These are phyloP conservation scores for Watsonalla binaria DNA, from an alignment of 2,888 invertebrate genomes.

Conservation along the genomic window DNA sequence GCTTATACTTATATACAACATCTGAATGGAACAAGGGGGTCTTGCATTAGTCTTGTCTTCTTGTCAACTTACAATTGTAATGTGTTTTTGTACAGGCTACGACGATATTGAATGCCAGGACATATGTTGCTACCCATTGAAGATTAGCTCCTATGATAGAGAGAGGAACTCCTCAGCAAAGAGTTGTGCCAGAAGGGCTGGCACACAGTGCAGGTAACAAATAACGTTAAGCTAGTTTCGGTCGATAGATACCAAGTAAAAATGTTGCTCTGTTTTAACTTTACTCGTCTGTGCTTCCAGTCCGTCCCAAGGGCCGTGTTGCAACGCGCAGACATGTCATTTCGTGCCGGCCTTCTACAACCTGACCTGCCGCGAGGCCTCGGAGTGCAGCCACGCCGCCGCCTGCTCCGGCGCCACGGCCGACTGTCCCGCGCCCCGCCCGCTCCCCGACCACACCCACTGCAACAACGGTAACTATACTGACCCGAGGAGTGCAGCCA, in stretches of 20 bases:
- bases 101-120: slow-evolving; percentile 94
- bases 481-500: too few species aligned
- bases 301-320: slow-evolving; percentile 99
- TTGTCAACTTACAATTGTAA: too few species aligned
- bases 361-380: slow-evolving; percentile 88
- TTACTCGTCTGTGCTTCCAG: slow-evolving; percentile 63
- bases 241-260: too few species aligned
- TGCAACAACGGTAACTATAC: slow-evolving; percentile 90
- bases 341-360: slow-evolving; percentile 83
- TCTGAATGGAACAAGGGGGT: too few species aligned
- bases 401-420: slow-evolving; percentile 91
- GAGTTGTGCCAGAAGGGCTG: slow-evolving; percentile 87
- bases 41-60: not conserved
- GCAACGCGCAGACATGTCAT: slow-evolving; percentile 86
- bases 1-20: slow-evolving; percentile 4
- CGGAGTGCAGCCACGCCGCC: slow-evolving; percentile 93
- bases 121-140: slow-evolving; percentile 95
- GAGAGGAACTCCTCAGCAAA: slow-evolving; percentile 84
- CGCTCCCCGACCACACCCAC: slow-evolving; percentile 92
- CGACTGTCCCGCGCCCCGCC: slow-evolving; percentile 90
- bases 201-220: slow-evolving; percentile 90
- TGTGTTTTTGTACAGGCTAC: slow-evolving; percentile 78
- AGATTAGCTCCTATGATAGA: slow-evolving; percentile 84
- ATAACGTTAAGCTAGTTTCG: too few species aligned
- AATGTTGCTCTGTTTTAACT: too few species aligned